Base-by-base conservation (phyloP, 2,113 vertebrate species). In the Telmatochromis brachygnathus region DNA sequence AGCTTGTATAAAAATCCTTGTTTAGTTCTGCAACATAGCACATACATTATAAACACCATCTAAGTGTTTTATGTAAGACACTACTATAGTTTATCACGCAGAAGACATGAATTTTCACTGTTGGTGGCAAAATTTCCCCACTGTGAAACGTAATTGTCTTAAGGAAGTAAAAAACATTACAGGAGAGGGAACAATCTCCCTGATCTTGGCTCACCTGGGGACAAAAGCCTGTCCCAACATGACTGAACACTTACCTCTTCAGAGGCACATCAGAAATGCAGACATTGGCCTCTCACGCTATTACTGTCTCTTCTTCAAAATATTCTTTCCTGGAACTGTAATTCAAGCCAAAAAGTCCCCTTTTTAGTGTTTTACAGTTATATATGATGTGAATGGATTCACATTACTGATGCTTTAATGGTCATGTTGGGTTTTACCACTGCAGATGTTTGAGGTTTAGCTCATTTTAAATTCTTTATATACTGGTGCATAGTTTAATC, bases 141-240 rank as follows among this genome's bases (percentile, higher is more conserved):
- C 51, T 45, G 53, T 87, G 37, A 90, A 82, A 90, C 37, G 17
- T 58, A 84, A 86, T 58, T 80, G 70, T 84, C 54, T 53, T 15
- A 26, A 12, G 88, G 84, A 84, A 85, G 54, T 51, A 82, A 70
- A 91, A 73, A 84, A 21, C 68, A 56, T 39, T 8, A 77, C 17
- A 77, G 45, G 4, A 77, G 30, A 79, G 35, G 26, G 13, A 79
- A 87, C 21, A 17, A 47, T 86, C 70, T 75, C 86, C 68, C 82
- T 79, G 47, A 65, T 89, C 79, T 23, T 35, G n/a, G 9, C 37
- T 70, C 45, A 85, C 90, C 80, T 37, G 54, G 70, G 89, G 86
- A 84, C 35, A 58, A 62, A 84, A 51, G 37, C 94, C 54, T 92
- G 94, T 93, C 81, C 42, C 77, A 86, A 90, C 95, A 93, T 5